Evolutionary conservation across 2,888 invertebrate species (phyloP).

Genomic region (Rugalucina vietnamica): DNA sequence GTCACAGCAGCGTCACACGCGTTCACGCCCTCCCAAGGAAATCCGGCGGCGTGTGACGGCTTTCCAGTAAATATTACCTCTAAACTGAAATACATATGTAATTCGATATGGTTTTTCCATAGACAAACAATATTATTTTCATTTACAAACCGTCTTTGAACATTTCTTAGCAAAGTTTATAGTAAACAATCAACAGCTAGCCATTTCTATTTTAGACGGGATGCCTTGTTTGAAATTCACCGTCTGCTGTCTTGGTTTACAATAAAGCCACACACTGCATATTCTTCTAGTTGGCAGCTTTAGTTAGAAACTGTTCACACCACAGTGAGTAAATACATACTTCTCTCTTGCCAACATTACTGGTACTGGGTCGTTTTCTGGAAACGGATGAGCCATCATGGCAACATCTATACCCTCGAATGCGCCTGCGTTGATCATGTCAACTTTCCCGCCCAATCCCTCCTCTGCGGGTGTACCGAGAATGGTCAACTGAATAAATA

Average conservation of each 20-base stretch:
- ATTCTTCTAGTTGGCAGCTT: too few relatives aligned
- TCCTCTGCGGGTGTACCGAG: constrained; percentile 80
- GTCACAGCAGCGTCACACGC: constrained; percentile 82
- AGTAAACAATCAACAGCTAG: too few relatives aligned
- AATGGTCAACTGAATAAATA: constrained; percentile 69
- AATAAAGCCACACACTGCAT: too few relatives aligned
- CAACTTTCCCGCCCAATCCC: constrained; percentile 74
- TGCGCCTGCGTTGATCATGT: constrained; percentile 69
- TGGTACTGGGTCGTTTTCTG: constrained; percentile 37
- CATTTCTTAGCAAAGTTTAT: too few relatives aligned
- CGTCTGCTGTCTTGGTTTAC: too few relatives aligned
- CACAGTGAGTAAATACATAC: too few relatives aligned
- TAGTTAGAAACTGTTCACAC: too few relatives aligned
- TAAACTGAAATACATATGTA: constrained; percentile 32
- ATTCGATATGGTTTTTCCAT: too few relatives aligned
- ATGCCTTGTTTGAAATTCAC: too few relatives aligned
- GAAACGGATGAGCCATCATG: constrained; percentile 77
- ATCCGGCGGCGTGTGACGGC: constrained; percentile 65
- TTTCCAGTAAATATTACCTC: constrained; percentile 57
- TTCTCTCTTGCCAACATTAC: constrained; percentile 35
- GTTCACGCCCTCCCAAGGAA: constrained; percentile 80
- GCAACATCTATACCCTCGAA: constrained; percentile 73
- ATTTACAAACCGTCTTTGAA: too few relatives aligned
- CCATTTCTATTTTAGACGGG: too few relatives aligned
- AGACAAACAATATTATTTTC: too few relatives aligned